Conservation (phyloP, 2,113 vertebrate species). For the Bubo blakistoni region DNA sequence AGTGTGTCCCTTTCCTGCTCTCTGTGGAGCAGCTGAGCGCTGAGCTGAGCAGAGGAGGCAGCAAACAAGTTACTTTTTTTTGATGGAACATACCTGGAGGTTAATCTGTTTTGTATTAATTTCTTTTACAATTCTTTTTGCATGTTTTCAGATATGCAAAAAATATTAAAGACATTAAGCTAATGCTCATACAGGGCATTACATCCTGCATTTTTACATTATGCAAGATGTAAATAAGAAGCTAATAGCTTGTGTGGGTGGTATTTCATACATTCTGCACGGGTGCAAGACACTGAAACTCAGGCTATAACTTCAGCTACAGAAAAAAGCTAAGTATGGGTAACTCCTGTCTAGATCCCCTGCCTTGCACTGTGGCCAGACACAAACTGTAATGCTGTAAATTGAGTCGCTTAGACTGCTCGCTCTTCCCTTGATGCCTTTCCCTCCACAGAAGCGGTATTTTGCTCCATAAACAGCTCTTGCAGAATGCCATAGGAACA, state of each 20-base stretch:
- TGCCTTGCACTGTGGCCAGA: background rate
- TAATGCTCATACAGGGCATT: background rate
- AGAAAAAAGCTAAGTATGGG: background rate
- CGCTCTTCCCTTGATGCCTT: background rate
- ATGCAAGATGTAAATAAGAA: background rate
- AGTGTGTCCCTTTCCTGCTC: background rate
- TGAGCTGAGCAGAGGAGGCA: background rate
- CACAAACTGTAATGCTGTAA: background rate
- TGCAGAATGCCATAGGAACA: background rate
- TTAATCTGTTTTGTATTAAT: background rate
- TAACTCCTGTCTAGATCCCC: background rate
- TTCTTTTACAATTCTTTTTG: background rate
- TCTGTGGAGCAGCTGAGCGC: background rate
- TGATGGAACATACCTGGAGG: background rate
- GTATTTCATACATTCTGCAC: background rate
- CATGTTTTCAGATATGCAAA: background rate
- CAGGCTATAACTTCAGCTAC: background rate
- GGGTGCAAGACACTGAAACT: background rate
- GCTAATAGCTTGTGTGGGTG: background rate
- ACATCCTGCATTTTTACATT: background rate
- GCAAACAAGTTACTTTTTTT: background rate
- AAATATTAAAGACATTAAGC: background rate
- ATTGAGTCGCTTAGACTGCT: background rate
- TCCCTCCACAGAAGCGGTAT: background rate
- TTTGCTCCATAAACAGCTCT: background rate